Evolutionary conservation across 2,797 vertebrate species (phyloP).

Genomic region (Ara ararauna): DNA sequence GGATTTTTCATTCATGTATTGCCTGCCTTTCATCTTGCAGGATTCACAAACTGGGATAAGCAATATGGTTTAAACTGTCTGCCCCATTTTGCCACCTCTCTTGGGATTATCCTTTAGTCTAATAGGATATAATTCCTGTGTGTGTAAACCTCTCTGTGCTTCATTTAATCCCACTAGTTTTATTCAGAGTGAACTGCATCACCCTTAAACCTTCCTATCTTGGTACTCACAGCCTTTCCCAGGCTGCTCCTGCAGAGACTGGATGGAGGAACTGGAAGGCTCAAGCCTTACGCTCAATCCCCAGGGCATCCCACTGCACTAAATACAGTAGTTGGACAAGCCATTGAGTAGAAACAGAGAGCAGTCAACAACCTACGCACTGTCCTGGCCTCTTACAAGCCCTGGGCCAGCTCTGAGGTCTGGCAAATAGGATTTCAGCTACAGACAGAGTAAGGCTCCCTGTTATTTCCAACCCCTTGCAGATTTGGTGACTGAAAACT

Average conservation of each 20-base stretch:
- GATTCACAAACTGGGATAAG: background rate
- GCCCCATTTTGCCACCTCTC: conserved; percentile 42
- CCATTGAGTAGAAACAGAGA: background rate
- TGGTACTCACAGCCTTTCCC: background rate
- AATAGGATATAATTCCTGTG: conserved; percentile 37
- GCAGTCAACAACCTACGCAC: background rate
- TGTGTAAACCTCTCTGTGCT: conserved; percentile 11
- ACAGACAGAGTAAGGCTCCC: background rate
- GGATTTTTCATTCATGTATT: conserved; percentile 58
- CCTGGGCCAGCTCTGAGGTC: background rate
- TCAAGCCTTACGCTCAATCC: background rate
- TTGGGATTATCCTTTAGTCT: conserved; percentile 42
- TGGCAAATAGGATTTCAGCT: background rate
- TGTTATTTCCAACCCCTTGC: background rate
- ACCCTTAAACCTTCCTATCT: background rate
- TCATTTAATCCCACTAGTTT: conserved; percentile 11
- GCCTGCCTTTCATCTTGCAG: conserved; percentile 36
- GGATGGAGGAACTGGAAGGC: background rate
- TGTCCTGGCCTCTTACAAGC: background rate
- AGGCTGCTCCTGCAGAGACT: background rate
- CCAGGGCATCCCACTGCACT: background rate
- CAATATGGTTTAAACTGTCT: conserved; percentile 37
- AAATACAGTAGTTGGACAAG: background rate
- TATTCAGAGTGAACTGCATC: background rate
- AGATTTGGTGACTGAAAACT: background rate